Conservation (phyloP, 1,140 invertebrate species). For the Drosophila ohnishii region DNA sequence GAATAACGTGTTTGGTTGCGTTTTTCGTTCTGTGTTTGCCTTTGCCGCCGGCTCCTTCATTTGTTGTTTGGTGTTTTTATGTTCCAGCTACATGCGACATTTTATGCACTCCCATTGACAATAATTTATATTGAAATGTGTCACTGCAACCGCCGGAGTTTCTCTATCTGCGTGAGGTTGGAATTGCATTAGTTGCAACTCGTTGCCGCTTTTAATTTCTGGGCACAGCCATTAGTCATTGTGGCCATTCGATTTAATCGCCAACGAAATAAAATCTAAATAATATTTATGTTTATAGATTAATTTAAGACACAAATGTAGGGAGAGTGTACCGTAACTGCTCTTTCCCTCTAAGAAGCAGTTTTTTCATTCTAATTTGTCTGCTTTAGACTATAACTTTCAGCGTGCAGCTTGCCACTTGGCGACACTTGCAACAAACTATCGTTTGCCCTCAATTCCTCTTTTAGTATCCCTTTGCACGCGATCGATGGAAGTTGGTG, state of each 20-base stretch:
- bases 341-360: not conserved
- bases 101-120: conserved; percentile 74
- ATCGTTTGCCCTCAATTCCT: not conserved
- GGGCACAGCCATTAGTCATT: conserved; percentile 16
- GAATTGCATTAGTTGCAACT: conserved; percentile 26
- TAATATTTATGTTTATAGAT: not conserved
- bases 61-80: conserved; percentile 43
- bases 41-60: conserved; percentile 8
- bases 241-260: not conserved
- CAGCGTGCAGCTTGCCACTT: conserved; percentile 19
- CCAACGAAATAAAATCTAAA: not conserved
- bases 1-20: conserved; percentile 57
- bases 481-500: conserved; percentile 32
- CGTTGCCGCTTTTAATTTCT: conserved; percentile 34
- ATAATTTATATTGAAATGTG: conserved; percentile 79
- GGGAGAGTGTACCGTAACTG: not conserved
- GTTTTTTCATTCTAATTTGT: conserved; percentile 3
- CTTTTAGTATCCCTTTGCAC: not conserved
- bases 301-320: not conserved
- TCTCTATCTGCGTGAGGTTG: conserved; percentile 26
- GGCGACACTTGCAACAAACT: conserved; percentile 52
- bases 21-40: conserved; percentile 26
- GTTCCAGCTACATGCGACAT: conserved; percentile 61
- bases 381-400: conserved; percentile 3
- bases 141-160: conserved; percentile 18